Evolutionary conservation across 2,888 invertebrate genomes (phyloP), one percentile per base, ranked within the genome.

Genomic region (Melinaea menophilus): DNA sequence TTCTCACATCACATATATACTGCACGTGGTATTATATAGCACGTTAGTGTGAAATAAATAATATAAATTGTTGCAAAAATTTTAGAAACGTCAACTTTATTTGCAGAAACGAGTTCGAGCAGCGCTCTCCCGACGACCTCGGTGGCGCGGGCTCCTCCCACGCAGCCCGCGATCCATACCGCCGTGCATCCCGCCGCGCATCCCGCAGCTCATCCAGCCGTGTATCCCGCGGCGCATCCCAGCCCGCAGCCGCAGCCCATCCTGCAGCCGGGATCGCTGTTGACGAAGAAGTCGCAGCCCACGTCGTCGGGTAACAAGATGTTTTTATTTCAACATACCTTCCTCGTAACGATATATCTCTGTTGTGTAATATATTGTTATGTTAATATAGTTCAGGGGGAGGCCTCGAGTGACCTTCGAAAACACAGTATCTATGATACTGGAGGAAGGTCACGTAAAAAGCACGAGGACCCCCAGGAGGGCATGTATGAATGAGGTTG

Each of bases 241-340:
- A 31, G 31, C 5, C 51, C 22, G 2, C 51, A 51, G 55, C 72
- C 65, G 33, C 66, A 54, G 41, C 69, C 70, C 67, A 68, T 63
- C 54, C 65, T 69, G 46, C 68, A 69, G 57, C 72, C 71, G 58
- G 57, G 69, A 13, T 68, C 66, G 59, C 69, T 71, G 62, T 70
- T 71, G 54, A 65, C 70, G 35, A 73, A 72, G 70, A 81, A 81
- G 67, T 76, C 79, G 54, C 81, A 85, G 69, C 85, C 86, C 61
- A 83, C 85, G 68, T 86, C 89, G 72, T 87, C 89, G 69, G 86
- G 89, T 89, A 71, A 79, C 75, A 59, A n/a, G 37, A 12, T 34
- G 12, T 48, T 35, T 51, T 31, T 57, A 45, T 12, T 37, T 2
- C 7, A 7, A 37, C 22, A 22, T 22, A 22, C 22, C 22, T 22